Conservation (phyloP, 2,797 vertebrate species). For the Columba guinea region DNA sequence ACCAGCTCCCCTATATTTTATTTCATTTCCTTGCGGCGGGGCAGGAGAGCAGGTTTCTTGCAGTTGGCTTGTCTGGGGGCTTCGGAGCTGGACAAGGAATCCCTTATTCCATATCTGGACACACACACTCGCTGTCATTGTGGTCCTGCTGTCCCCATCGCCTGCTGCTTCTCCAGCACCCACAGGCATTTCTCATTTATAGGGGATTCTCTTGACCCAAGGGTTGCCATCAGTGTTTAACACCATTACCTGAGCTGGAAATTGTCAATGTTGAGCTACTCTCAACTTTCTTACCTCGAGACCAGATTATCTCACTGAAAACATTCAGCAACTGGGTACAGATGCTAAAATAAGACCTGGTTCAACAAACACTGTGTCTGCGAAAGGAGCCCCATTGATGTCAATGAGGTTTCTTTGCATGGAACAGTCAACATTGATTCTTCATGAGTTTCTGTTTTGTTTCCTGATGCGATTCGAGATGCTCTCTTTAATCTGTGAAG, state of each 20-base stretch:
- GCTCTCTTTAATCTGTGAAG: neutral
- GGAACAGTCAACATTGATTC: accelerated
- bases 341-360: neutral
- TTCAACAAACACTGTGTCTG: neutral
- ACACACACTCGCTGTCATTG: accelerated
- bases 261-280: neutral
- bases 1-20: neutral
- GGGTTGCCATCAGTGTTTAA: neutral
- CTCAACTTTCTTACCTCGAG: neutral
- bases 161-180: neutral
- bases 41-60: neutral
- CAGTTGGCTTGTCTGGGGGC: neutral
- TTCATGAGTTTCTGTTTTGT: accelerated
- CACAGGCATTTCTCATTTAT: accelerated
- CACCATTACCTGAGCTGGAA: neutral
- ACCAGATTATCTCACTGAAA: neutral
- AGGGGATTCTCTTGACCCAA: neutral
- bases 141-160: too few relatives aligned
- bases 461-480: neutral
- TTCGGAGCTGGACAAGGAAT: neutral
- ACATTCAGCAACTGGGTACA: neutral
- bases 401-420: neutral
- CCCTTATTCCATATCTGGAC: neutral
- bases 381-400: neutral
- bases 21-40: neutral